These are phyloP conservation scores for Hylyphantes graminicola DNA, from an alignment of 1,140 invertebrate species.

Conservation along the genomic window DNA sequence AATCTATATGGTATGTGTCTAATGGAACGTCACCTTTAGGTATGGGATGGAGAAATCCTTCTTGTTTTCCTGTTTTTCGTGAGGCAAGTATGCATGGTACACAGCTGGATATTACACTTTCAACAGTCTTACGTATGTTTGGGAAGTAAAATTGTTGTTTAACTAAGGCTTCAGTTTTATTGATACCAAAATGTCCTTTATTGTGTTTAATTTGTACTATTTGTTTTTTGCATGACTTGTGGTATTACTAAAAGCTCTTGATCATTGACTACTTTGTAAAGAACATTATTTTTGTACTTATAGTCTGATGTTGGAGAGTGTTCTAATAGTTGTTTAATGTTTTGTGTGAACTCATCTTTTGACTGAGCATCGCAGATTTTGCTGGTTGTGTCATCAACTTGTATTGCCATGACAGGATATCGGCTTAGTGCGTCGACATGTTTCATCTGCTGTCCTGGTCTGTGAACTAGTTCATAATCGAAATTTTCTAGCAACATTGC, in stretches of 20 bases:
- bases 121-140: not conserved
- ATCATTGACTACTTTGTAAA: constrained; percentile 24
- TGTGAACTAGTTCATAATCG: too few species aligned
- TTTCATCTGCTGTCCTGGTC: too few species aligned
- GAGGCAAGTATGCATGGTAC: constrained; percentile 10
- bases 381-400: too few species aligned
- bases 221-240: constrained; percentile 25
- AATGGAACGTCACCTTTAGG: not conserved
- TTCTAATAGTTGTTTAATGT: constrained; percentile 16
- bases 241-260: constrained; percentile 25
- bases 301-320: not conserved
- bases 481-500: not conserved
- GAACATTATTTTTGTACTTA: constrained; percentile 1
- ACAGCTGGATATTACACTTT: constrained; percentile 7
- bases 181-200: constrained; percentile 22
- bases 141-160: not conserved
- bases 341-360: constrained; percentile 8
- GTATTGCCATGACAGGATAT: too few species aligned
- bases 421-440: too few species aligned
- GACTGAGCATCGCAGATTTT: not conserved
- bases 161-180: not conserved
- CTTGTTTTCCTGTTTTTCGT: constrained; percentile 3
- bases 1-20: constrained; percentile 30
- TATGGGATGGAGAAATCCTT: constrained; percentile 4
- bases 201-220: constrained; percentile 24